These are phyloP conservation scores for Lepas anatifera DNA, from an alignment of 2,888 invertebrate genomes.

Conservation along the genomic window DNA sequence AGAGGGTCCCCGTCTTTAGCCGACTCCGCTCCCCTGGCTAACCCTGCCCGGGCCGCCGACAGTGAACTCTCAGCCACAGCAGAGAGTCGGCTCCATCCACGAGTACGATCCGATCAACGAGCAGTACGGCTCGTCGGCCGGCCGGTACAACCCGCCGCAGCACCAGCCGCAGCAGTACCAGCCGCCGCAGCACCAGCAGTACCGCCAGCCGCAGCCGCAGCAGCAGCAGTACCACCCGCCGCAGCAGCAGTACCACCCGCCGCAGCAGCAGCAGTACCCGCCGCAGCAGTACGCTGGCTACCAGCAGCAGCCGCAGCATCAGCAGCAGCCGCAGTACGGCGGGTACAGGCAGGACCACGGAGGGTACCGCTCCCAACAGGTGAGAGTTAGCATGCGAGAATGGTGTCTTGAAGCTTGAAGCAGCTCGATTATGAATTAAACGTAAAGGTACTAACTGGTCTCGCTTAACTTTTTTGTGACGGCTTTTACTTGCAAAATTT, in stretches of 20 bases:
- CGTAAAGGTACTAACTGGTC: no score
- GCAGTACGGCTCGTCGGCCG: slow-evolving; percentile 57
- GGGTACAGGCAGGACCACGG: not conserved
- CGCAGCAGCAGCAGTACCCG: not conserved
- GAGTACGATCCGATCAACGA: slow-evolving; percentile 92
- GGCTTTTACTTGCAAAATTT: no score
- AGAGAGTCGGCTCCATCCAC: slow-evolving; percentile 77
- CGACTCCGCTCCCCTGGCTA: no score
- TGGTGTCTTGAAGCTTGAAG: no score
- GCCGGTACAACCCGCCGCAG: slow-evolving; percentile 33
- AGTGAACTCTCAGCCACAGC: slow-evolving; percentile 43
- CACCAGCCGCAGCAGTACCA: slow-evolving; percentile 31
- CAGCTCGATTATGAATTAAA: no score
- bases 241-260: slow-evolving; percentile 20
- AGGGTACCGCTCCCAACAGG: not conserved
- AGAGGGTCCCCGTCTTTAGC: no score
- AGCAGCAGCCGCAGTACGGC: slow-evolving; percentile 19
- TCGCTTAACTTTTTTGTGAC: no score
- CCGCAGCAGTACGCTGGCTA: slow-evolving; percentile 14
- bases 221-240: slow-evolving; percentile 27
- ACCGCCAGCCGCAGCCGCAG: slow-evolving; percentile 33
- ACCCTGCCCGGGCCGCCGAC: no score
- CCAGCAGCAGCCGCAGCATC: slow-evolving; percentile 21
- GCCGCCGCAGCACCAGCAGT: slow-evolving; percentile 31
- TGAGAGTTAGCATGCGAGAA: no score